phyloP scores from a whole-genome alignment of 2,113 vertebrate genomes.

The Mandrillus leucophaeus region DNA sequence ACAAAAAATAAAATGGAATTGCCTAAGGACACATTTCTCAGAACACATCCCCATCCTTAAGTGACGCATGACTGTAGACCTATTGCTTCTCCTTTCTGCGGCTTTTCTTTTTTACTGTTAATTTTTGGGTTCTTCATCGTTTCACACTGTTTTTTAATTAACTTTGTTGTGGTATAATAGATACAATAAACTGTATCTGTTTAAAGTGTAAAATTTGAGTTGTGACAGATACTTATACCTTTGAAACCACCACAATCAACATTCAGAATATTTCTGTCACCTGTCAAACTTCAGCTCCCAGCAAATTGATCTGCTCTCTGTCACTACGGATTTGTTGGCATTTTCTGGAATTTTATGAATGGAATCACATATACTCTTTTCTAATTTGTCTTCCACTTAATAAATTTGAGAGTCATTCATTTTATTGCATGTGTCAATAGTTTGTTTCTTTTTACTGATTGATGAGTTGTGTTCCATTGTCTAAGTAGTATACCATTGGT shows the following conservation, averaged over 20 bases:
- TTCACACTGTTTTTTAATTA: neutral
- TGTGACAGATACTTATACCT: neutral
- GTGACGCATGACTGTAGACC: neutral
- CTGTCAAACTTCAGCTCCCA: neutral
- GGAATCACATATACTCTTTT: neutral
- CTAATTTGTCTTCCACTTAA: neutral
- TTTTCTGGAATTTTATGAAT: slow-evolving; percentile 30
- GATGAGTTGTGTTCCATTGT: neutral
- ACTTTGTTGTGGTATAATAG: neutral
- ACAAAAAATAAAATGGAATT: no score
- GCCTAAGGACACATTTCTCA: neutral
- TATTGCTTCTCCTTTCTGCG: neutral
- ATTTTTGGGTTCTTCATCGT: neutral
- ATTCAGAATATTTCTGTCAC: neutral
- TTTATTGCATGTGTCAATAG: neutral
- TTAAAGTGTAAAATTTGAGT: slow-evolving; percentile 27
- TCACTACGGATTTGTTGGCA: neutral
- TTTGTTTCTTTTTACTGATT: neutral
- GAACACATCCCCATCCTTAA: neutral
- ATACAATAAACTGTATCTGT: neutral
- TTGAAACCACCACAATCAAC: neutral
- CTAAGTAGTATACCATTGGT: neutral
- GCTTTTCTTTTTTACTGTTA: neutral
- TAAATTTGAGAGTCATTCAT: neutral
- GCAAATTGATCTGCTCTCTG: neutral